Conservation (phyloP, 2,888 invertebrate genomes). For the Lacanobia wlatinum region DNA sequence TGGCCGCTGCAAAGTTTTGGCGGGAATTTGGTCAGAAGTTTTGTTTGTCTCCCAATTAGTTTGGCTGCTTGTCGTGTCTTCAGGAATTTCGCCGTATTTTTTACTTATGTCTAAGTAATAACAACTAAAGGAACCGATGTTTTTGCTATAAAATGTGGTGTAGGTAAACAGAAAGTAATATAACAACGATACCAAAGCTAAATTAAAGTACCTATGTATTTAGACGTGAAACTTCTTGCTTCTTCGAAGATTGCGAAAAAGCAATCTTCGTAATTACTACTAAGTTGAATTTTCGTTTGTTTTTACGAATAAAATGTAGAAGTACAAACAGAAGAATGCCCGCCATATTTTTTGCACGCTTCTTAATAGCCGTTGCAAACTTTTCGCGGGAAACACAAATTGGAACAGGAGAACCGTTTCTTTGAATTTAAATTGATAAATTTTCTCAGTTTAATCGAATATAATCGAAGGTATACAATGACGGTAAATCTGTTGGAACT, state of each 20-base stretch:
- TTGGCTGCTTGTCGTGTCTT: constrained; percentile 16
- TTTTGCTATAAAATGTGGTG: no score
- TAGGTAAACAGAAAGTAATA: background rate
- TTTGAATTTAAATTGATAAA: constrained; percentile 33
- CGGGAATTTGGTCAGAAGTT: constrained; percentile 35
- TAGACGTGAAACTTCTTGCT: background rate
- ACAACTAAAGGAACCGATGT: background rate
- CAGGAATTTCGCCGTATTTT: background rate
- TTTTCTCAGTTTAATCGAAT: constrained; percentile 27
- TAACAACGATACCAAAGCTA: background rate
- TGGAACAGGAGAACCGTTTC: constrained; percentile 48
- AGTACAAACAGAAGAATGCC: constrained; percentile 69
- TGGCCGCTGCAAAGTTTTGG: constrained; percentile 49
- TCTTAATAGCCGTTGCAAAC: constrained; percentile 72
- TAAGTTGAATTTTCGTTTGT: constrained; percentile 9
- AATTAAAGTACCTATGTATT: background rate
- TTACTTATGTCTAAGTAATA: background rate
- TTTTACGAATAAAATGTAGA: constrained; percentile 59
- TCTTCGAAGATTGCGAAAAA: no score
- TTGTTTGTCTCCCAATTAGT: constrained; percentile 47
- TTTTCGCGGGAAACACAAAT: constrained; percentile 63
- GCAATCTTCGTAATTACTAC: constrained; percentile 4
- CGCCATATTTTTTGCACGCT: constrained; percentile 71
- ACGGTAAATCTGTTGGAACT: background rate
- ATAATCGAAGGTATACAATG: background rate